Evolutionary conservation across 2,113 vertebrate species (phyloP).

Genomic region (Strix aluco): DNA sequence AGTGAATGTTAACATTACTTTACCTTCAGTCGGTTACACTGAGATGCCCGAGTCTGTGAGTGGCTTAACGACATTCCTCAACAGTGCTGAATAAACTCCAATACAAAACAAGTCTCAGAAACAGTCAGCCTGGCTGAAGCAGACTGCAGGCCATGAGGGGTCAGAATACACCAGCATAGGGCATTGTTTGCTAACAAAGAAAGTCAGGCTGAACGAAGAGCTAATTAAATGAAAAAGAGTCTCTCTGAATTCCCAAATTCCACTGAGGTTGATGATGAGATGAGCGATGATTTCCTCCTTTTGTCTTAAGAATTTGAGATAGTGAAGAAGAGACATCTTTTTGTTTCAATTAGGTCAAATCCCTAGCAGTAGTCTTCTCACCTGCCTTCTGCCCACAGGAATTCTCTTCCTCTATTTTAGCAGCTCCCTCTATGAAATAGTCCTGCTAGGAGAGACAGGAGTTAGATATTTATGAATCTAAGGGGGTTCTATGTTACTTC

Average conservation of each 20-base stretch:
- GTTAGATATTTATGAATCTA: neutral
- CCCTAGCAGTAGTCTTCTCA: neutral
- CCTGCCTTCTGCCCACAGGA: neutral
- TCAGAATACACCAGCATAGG: neutral
- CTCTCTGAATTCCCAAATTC: neutral
- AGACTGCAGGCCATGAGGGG: neutral
- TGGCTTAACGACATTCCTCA: neutral
- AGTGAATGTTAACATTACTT: neutral
- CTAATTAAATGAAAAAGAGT: neutral
- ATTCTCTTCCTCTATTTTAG: neutral
- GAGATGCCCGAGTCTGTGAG: neutral
- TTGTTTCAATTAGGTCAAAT: neutral
- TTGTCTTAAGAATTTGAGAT: neutral
- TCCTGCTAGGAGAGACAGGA: neutral
- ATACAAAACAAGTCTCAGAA: neutral
- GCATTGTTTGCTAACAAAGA: neutral
- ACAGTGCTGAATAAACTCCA: constrained; percentile 41
- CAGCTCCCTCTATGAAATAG: neutral
- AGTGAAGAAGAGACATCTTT: neutral
- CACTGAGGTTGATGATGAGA: neutral
- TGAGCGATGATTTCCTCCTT: neutral
- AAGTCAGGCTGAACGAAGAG: neutral
- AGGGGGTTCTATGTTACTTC: neutral
- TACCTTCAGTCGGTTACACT: neutral
- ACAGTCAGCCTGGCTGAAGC: neutral